Evolutionary conservation across 1,140 invertebrate species (phyloP).

Genomic region (Trichonephila inaurata): DNA sequence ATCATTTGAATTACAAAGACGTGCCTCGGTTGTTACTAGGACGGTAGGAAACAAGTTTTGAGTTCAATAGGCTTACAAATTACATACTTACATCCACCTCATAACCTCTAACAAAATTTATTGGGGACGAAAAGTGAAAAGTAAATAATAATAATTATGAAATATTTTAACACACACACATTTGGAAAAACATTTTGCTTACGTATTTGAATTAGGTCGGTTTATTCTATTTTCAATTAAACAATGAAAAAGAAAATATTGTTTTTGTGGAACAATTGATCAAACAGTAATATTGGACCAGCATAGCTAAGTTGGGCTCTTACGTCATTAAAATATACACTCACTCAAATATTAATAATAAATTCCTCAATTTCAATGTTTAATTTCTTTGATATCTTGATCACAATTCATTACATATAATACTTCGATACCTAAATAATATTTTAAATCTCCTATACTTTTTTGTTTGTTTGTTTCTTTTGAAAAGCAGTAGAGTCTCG

Average conservation of each 20-base stretch:
- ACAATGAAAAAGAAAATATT: neutral
- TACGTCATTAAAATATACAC: neutral
- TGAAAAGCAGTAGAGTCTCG: too few relatives aligned
- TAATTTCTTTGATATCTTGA: too few relatives aligned
- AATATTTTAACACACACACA: neutral
- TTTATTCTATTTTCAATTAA: neutral
- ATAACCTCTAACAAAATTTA: neutral
- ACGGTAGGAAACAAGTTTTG: conserved; percentile 6
- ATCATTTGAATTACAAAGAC: conserved; percentile 25
- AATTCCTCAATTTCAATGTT: too few relatives aligned
- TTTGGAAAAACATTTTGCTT: neutral
- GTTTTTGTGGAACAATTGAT: neutral
- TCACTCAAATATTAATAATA: too few relatives aligned
- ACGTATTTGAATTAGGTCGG: too few relatives aligned
- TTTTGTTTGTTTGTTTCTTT: too few relatives aligned
- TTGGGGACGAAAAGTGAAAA: neutral
- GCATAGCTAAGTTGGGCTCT: neutral
- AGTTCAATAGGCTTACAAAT: conserved; percentile 18
- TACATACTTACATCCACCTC: neutral
- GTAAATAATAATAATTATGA: neutral
- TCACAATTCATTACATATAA: too few relatives aligned
- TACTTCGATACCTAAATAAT: too few relatives aligned
- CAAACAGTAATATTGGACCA: neutral
- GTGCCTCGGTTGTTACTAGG: conserved; percentile 30
- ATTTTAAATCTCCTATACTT: too few relatives aligned